Evolutionary conservation across 1,140 invertebrate genomes (phyloP), one percentile per base, ranked within the genome.

Genomic region (Manduca sexta): DNA sequence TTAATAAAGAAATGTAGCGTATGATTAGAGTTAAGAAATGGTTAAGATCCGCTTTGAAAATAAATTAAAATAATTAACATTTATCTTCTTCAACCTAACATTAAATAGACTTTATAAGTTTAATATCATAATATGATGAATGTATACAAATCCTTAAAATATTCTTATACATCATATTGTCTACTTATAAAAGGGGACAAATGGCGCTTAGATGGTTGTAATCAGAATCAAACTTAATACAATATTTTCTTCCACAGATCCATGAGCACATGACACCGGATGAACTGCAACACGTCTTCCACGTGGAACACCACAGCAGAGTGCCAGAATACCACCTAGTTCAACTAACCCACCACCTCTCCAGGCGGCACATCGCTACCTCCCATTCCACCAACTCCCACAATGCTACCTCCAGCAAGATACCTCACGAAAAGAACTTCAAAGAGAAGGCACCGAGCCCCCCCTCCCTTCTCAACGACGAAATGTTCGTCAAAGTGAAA

Each of bases 201-300:
- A n/a, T n/a, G n/a, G n/a, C n/a, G n/a, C n/a, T n/a, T n/a, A n/a
- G n/a, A n/a, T n/a, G n/a, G n/a, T n/a, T 26, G 4, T 26, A 2
- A 26, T 26, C 8, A 1, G 21, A 26, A 26, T 26, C 7, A 21
- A 26, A 26, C 4, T 5, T 5, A 26, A 1, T 26, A 26, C 21
- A 1, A 26, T 26, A 5, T 67, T 61, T 67, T 58, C 79, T 82
- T 75, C 90, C 89, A 33, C 89, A 94, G 93, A 89, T 95, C 76
- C 94, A 96, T 88, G 91, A 93, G 85, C 91, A 93, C 70, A 95
- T 96, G 94, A 92, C 92, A 54, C 76, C 89, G 69, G 91, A 93
- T 53, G 93, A 96, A 87, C 87, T 95, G 71, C 87, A 90, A 69
- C 90, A 88, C 64, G 91, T 94, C 49, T 96, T 96, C 86, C 93